Base-by-base conservation (phyloP, 2,113 vertebrate genomes). In the Macrotus californicus region DNA sequence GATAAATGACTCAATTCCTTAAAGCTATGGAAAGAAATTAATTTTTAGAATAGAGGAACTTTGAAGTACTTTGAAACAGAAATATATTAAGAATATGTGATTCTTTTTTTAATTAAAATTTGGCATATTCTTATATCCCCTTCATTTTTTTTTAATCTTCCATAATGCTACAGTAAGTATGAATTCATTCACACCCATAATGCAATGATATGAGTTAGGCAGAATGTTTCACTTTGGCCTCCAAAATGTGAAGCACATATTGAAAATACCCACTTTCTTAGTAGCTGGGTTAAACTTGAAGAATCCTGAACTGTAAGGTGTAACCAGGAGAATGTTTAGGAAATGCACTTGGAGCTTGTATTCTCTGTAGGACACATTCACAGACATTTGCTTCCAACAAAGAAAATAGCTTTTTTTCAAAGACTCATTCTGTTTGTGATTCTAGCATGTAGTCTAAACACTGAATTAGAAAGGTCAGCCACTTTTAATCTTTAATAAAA, bases 21-120 rank as follows among this genome's bases (percentile, higher is more conserved):
- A 86, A 84, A 72, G 8, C 22, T 79, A 16, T 86, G 22, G 80
- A 66, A 94, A 83, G 6, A 16, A 80, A 89, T 89, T 61, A 8
- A 89, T 96, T 94, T 96, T 88, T 50, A 79, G 79, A 94, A 12
- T 19, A 80, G 43, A 64, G 26, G 54, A 89, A 84, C 87, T 56
- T 24, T 70, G 21, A 95, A 93, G 59, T 69, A 79, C 31, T 94
- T 59, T 6, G n/a, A 80, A 93, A 70, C 22, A 80, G 86, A 91
- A 93, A 21, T 15, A 26, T 67, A 54, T 69, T 50, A 77, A 87
- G 34, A 46, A 52, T 73, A 21, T 36, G 21, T 91, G 69, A 77
- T 72, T 77, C 19, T 73, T 86, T 15, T 80, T 82, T 81, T 29
- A 70, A 81, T 79, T 66, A 61, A 93, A 79, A 70, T 84, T 59